Evolutionary conservation across 2,113 vertebrate species (phyloP).

Genomic region (Canis aureus): DNA sequence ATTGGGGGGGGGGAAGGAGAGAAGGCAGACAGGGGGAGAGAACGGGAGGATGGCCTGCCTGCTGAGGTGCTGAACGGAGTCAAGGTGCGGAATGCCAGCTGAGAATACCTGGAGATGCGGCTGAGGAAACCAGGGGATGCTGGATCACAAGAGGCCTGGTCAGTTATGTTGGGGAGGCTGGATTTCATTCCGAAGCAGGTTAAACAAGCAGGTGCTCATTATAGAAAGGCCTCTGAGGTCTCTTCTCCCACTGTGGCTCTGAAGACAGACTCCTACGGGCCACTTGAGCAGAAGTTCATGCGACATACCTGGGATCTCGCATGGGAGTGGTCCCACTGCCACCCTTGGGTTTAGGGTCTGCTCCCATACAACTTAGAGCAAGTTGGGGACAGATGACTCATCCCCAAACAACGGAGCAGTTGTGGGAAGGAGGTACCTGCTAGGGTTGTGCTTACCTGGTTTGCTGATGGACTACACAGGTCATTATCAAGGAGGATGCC

Average conservation of each 20-base stretch:
- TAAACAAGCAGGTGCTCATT: background rate
- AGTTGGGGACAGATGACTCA: background rate
- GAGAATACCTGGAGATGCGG: background rate
- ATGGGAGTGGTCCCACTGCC: background rate
- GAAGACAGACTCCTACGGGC: background rate
- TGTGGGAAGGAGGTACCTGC: background rate
- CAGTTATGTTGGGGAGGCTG: background rate
- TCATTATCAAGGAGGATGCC: background rate
- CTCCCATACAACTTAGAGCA: background rate
- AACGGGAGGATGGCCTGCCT: too few species aligned
- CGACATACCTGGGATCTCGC: background rate
- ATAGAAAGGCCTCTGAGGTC: background rate
- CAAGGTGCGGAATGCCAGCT: background rate
- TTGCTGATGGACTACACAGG: background rate
- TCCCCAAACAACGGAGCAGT: background rate
- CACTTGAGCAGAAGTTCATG: background rate
- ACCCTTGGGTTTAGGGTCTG: background rate
- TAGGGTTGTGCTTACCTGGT: background rate
- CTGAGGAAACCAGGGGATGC: background rate
- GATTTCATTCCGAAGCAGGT: background rate
- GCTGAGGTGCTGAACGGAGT: background rate
- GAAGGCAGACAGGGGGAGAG: background rate
- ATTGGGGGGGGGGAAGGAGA: rapidly evolving
- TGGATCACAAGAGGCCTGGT: background rate
- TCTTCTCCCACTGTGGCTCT: background rate